These are phyloP conservation scores for Misgurnus mizolepis DNA, from an alignment of 2,113 vertebrate species.

Conservation along the genomic window DNA sequence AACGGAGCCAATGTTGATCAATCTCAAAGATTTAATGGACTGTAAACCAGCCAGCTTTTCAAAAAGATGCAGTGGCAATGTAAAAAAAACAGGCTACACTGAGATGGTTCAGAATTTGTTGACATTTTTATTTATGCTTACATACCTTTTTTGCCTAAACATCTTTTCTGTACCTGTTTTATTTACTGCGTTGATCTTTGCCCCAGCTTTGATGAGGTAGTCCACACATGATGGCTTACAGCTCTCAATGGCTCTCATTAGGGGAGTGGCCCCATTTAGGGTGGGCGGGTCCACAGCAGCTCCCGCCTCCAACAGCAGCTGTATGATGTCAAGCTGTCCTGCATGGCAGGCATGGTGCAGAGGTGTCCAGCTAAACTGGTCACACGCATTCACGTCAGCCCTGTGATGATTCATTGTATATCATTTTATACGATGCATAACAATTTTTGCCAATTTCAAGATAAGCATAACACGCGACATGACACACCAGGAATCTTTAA, in stretches of 20 bases:
- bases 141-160: too few relatives aligned
- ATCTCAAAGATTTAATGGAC: slow-evolving; percentile 21
- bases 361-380: slow-evolving; percentile 93
- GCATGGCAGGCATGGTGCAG: slow-evolving; percentile 91
- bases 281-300: slow-evolving; percentile 76
- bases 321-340: slow-evolving; percentile 80
- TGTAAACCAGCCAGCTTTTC: slow-evolving; percentile 7
- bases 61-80: slow-evolving; percentile 16
- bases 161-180: slow-evolving; percentile 76
- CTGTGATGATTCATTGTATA: slow-evolving; percentile 4
- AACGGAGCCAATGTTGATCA: slow-evolving; percentile 27
- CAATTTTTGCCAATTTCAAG: too few relatives aligned
- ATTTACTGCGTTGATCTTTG: slow-evolving; percentile 76
- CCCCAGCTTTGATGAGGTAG: slow-evolving; percentile 82
- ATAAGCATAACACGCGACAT: too few relatives aligned
- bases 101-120: too few relatives aligned
- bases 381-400: slow-evolving; percentile 61
- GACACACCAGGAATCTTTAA: too few relatives aligned
- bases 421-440: not conserved
- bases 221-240: slow-evolving; percentile 81
- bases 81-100: not conserved
- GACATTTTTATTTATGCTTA: too few relatives aligned
- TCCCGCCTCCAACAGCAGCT: slow-evolving; percentile 82
- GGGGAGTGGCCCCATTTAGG: slow-evolving; percentile 82
- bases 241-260: slow-evolving; percentile 89